phyloP scores from a whole-genome alignment of 2,888 invertebrate genomes.

The Lasioglossum malachurum region DNA sequence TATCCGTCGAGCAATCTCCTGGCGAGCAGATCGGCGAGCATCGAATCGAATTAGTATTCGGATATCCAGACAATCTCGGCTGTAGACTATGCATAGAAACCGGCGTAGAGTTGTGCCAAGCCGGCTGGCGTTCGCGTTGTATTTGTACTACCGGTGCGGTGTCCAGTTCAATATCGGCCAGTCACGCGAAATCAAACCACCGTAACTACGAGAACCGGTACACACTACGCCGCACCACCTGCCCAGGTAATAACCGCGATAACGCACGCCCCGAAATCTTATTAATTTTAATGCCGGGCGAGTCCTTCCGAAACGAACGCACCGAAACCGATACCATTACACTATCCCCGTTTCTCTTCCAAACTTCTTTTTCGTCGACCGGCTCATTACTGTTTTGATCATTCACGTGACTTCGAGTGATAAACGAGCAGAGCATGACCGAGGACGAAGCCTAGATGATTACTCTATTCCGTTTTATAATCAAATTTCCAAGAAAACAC shows the following conservation, averaged over 20 bases:
- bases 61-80: slow-evolving; percentile 53
- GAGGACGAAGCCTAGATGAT: neutral
- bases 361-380: neutral
- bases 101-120: neutral
- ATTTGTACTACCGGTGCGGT: slow-evolving; percentile 29
- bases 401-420: neutral
- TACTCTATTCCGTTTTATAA: too few relatives aligned
- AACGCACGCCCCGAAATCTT: slow-evolving; percentile 73
- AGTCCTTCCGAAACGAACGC: neutral
- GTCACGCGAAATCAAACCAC: slow-evolving; percentile 80
- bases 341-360: neutral
- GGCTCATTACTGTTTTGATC: neutral
- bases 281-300: slow-evolving; percentile 76
- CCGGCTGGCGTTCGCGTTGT: slow-evolving; percentile 19
- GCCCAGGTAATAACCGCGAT: slow-evolving; percentile 74
- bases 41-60: slow-evolving; percentile 60
- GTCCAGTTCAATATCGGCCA: slow-evolving; percentile 69
- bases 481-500: too few relatives aligned
- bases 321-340: neutral
- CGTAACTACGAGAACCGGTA: slow-evolving; percentile 69
- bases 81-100: slow-evolving; percentile 57
- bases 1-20: slow-evolving; percentile 48
- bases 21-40: slow-evolving; percentile 31
- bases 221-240: slow-evolving; percentile 70
- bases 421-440: neutral